These are phyloP conservation scores for Remorina albescens DNA, from an alignment of 2,797 vertebrate species.

Conservation along the genomic window DNA sequence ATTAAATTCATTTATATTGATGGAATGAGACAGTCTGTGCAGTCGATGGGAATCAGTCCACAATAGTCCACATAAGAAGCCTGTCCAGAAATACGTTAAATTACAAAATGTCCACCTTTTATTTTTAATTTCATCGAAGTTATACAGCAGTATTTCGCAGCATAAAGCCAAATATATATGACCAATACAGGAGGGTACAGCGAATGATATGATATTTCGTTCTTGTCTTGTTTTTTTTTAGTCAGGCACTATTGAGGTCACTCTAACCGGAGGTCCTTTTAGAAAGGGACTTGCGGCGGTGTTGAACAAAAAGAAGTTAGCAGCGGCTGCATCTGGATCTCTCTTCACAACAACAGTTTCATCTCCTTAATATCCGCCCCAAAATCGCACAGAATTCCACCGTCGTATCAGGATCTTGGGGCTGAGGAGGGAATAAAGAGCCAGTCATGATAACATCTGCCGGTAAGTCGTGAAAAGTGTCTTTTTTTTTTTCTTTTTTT, in stretches of 20 bases:
- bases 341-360: constrained; percentile 1
- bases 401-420: constrained; percentile 32
- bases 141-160: fast-evolving
- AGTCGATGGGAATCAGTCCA: background rate
- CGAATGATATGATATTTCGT: background rate
- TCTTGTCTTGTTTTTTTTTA: constrained; percentile 27
- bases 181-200: fast-evolving
- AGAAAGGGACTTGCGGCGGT: constrained; percentile 43
- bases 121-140: fast-evolving
- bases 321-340: constrained; percentile 23
- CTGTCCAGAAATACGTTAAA: constrained; percentile 18
- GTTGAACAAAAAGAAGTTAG: constrained; percentile 73
- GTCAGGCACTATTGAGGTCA: constrained; percentile 61
- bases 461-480: constrained; percentile 72
- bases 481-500: constrained; percentile 57
- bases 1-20: too few species aligned
- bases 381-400: background rate
- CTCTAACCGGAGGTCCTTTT: constrained; percentile 50
- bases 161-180: fast-evolving
- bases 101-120: fast-evolving
- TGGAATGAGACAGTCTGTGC: too few species aligned
- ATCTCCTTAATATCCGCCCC: background rate
- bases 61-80: constrained; percentile 14
- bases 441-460: constrained; percentile 88
- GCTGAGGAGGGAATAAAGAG: constrained; percentile 50